Evolutionary conservation across 2,113 vertebrate species (phyloP).

Genomic region (Pelodiscus sinensis): DNA sequence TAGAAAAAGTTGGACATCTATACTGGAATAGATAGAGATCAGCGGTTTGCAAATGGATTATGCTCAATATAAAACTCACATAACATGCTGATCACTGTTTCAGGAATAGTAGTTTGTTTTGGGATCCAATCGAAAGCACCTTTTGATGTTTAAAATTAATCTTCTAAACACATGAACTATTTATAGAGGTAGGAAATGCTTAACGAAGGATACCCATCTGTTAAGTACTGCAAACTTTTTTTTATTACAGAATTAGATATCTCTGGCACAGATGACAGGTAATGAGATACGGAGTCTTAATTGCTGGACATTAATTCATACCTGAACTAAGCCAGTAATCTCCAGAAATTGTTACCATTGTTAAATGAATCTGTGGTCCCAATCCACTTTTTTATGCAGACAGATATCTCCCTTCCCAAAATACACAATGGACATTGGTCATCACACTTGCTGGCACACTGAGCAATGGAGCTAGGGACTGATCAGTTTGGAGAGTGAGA

Average conservation of each 20-base stretch:
- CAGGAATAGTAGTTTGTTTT: background rate
- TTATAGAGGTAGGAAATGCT: background rate
- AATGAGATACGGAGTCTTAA: background rate
- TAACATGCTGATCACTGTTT: background rate
- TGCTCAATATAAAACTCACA: background rate
- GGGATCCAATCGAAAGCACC: background rate
- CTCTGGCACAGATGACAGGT: background rate
- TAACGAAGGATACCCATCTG: background rate
- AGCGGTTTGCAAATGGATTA: background rate
- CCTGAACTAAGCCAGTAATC: slow-evolving; percentile 44
- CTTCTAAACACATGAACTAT: background rate
- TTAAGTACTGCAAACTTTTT: background rate
- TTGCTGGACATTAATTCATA: slow-evolving; percentile 17
- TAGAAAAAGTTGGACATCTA: background rate
- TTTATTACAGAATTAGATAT: background rate
- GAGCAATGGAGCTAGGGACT: background rate
- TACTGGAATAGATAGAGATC: rapidly evolving
- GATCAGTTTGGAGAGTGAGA: background rate
- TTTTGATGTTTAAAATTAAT: background rate
- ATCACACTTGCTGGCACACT: slow-evolving; percentile 23
- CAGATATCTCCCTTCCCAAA: slow-evolving; percentile 64
- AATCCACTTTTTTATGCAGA: slow-evolving; percentile 49
- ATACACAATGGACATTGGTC: slow-evolving; percentile 54
- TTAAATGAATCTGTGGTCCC: slow-evolving; percentile 43
- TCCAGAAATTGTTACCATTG: slow-evolving; percentile 49